Base-by-base conservation (phyloP, 2,797 vertebrate species). In the Sphenopsis melanotis region DNA sequence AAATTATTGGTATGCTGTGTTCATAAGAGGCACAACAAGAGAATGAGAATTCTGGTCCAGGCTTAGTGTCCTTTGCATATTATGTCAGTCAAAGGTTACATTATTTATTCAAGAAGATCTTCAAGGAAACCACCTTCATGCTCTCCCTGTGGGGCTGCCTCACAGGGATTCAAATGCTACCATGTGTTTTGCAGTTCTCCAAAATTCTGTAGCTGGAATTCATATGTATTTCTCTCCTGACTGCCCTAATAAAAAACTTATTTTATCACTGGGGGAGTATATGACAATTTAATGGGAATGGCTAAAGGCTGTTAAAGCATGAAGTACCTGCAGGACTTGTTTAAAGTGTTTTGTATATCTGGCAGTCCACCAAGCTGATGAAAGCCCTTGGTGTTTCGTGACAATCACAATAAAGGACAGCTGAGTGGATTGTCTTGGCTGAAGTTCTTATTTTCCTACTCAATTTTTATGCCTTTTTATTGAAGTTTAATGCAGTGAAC, bases 401-500 rank as follows among this genome's bases (percentile, higher is more conserved):
- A 89, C 79, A 90, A 63, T 91, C 89, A 88, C 61, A 93, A 39
- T 63, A 93, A 86, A 96, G 24, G 76, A 88, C 52, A 2, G 1
- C 42, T 76, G 72, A 95, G 76, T 46, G 52, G 57, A 37, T 36
- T 93, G 56, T 16, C 65, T 94, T 94, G 89, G 76, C 65, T 90
- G 57, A 75, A 87, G 34, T 69, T 93, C 71, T 90, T 85, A 72
- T 91, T 92, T 91, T 81, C 69, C 87, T 70, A 86, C 65, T 79
- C 85, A 79, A 27, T 79, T 94, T 96, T 90, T 94, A 88, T 83
- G 77, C 41, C 56, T 91, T 95, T 79, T 88, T 30, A 82, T 72
- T 90, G 72, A 64, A 88, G 47, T 70, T 79, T 93, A 93, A 70
- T 83, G 59, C 44, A 74, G 26, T 44, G 55, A 89, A 79, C 42